A percentile compares a stretch with the other conserved stretches of the same genome.
These are phyloP conservation scores for Mycteria americana DNA, from an alignment of 2,797 vertebrate genomes.

Conservation along the genomic window DNA sequence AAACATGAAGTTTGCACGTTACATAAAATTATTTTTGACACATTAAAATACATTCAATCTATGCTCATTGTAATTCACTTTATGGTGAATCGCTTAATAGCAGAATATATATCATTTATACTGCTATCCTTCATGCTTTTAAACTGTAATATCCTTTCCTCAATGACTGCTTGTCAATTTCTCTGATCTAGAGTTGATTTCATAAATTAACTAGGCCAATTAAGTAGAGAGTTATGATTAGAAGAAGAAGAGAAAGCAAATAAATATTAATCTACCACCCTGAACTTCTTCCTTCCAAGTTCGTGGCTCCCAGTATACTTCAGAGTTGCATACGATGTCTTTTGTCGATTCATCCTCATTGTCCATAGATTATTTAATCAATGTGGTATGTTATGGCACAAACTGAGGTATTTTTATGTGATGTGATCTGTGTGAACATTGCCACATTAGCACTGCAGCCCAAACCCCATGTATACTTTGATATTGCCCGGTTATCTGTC, in stretches of 20 bases:
- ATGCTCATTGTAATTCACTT: conserved; percentile 69
- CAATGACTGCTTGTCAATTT: conserved; percentile 76
- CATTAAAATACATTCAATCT: conserved; percentile 53
- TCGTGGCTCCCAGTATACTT: neutral
- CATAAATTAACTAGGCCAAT: conserved; percentile 76
- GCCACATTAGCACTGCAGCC: neutral
- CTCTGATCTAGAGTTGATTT: conserved; percentile 76
- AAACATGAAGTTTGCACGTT: conserved; percentile 57
- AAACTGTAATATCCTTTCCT: conserved; percentile 73
- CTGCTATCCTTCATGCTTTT: conserved; percentile 71
- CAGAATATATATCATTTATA: conserved; percentile 73
- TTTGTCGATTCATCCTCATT: neutral
- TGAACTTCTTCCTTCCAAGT: conserved; percentile 35
- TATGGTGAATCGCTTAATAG: conserved; percentile 70
- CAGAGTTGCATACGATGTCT: neutral
- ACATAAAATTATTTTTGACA: conserved; percentile 64
- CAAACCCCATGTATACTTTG: neutral
- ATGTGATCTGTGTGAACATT: neutral
- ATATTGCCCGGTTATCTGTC: neutral
- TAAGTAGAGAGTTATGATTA: conserved; percentile 72
- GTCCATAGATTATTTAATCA: neutral
- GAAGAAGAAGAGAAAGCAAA: conserved; percentile 73
- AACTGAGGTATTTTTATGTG: neutral
- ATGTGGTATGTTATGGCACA: neutral
- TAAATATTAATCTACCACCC: conserved; percentile 70